Percentiles rank a stretch among this genome's conserved stretches.
These are phyloP conservation scores for Elaphurus davidianus DNA, from an alignment of 2,113 vertebrate species.

Conservation along the genomic window DNA sequence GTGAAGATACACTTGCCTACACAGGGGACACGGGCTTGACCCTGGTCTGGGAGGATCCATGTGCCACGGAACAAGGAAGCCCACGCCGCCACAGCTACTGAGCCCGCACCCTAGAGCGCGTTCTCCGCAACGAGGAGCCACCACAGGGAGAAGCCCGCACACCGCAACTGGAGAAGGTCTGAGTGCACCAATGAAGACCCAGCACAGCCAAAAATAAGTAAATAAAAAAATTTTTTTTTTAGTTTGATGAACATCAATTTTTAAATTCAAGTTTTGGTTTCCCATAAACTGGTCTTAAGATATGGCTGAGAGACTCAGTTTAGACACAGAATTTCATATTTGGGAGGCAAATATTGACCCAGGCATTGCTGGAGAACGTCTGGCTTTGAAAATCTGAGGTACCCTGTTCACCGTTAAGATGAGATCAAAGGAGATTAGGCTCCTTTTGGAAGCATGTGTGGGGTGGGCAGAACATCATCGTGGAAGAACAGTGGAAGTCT, in stretches of 20 bases:
- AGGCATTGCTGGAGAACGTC: neutral
- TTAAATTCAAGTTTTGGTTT: slow-evolving; percentile 37
- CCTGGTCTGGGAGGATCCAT: neutral
- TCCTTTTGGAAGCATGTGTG: neutral
- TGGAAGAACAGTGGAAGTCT: fast-evolving
- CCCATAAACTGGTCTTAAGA: neutral
- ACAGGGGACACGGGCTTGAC: neutral
- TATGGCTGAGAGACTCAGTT: neutral
- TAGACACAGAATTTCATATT: neutral
- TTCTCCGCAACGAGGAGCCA: fast-evolving
- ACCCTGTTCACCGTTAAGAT: neutral
- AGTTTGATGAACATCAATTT: neutral
- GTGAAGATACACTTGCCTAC: fast-evolving
- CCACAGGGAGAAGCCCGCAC: fast-evolving
- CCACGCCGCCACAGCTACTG: neutral
- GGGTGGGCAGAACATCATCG: fast-evolving
- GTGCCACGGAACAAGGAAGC: neutral
- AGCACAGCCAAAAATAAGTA: neutral
- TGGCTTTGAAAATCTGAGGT: neutral
- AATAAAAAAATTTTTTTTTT: neutral
- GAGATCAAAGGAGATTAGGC: neutral
- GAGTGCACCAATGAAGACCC: neutral
- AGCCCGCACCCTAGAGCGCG: neutral
- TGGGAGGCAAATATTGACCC: slow-evolving; percentile 55
- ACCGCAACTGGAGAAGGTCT: neutral